Conservation (phyloP, 2,113 vertebrate species). For the Platysteira castanea region DNA sequence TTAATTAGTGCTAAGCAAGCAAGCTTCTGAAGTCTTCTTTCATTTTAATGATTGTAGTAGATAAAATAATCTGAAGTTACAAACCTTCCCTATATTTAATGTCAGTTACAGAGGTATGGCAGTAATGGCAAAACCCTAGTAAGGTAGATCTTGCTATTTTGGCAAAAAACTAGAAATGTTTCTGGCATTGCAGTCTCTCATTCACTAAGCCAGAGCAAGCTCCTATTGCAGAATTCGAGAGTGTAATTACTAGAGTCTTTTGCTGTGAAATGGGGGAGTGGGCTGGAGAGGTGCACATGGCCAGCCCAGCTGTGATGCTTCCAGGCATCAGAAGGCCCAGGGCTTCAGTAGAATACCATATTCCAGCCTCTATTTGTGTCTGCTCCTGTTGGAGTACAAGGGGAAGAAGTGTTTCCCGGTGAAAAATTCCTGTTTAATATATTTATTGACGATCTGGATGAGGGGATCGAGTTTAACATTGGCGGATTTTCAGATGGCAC, state of each 20-base stretch:
- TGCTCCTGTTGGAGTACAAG: not conserved
- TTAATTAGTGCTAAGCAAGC: not conserved
- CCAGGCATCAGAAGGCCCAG: not conserved
- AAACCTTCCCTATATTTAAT: not conserved
- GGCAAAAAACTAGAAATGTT: not conserved
- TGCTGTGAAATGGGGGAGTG: not conserved
- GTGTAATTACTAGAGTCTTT: not conserved
- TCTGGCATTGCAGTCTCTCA: not conserved
- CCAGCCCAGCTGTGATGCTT: not conserved
- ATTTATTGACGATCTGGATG: not conserved
- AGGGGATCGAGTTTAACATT: not conserved
- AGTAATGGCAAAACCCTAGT: not conserved
- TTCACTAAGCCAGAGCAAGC: not conserved
- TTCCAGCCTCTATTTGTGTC: fast-evolving
- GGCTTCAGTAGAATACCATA: not conserved
- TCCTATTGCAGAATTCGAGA: not conserved
- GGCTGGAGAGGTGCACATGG: not conserved
- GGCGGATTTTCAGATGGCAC: not conserved
- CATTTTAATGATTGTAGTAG: not conserved
- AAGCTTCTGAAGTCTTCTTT: not conserved
- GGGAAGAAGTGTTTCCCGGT: not conserved
- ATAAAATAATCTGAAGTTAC: not conserved
- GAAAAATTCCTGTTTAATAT: not conserved
- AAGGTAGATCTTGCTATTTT: not conserved
- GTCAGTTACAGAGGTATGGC: not conserved